phyloP scores from a whole-genome alignment of 2,113 vertebrate species.

The Noctilio leporinus region DNA sequence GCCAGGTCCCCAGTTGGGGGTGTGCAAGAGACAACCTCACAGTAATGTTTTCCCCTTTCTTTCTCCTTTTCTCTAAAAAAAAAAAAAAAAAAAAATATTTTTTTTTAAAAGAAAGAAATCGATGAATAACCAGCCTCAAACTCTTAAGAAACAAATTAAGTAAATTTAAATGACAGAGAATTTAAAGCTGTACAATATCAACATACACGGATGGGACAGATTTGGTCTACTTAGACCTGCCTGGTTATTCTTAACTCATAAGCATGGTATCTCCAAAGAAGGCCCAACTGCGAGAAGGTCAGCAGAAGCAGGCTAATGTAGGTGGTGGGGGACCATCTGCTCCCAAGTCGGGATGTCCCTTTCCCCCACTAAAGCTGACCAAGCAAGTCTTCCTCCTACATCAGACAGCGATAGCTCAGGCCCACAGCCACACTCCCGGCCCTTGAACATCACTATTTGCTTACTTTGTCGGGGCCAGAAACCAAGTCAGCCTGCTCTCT shows the following conservation, averaged over 20 bases:
- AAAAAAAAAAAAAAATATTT: not conserved
- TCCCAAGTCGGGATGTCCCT: not conserved
- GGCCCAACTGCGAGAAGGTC: not conserved
- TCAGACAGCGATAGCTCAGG: not conserved
- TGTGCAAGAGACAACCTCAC: no score
- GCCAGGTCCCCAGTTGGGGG: no score
- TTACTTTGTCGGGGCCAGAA: not conserved
- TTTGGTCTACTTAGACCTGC: no score
- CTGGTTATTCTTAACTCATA: not conserved
- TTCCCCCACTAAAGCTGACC: not conserved
- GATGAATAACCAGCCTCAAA: not conserved
- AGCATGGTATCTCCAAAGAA: not conserved
- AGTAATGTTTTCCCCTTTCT: no score
- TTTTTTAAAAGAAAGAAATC: no score
- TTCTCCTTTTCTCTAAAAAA: not conserved
- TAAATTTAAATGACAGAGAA: not conserved
- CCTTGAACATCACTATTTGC: not conserved
- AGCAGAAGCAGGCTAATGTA: accelerated
- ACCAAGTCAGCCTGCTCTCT: not conserved
- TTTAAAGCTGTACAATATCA: not conserved
- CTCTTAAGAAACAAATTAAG: not conserved
- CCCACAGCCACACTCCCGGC: accelerated
- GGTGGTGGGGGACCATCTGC: not conserved
- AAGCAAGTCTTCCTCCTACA: not conserved
- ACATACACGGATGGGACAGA: not conserved